Base-by-base conservation (phyloP, 2,797 vertebrate genomes). In the Gobio occitaniae region DNA sequence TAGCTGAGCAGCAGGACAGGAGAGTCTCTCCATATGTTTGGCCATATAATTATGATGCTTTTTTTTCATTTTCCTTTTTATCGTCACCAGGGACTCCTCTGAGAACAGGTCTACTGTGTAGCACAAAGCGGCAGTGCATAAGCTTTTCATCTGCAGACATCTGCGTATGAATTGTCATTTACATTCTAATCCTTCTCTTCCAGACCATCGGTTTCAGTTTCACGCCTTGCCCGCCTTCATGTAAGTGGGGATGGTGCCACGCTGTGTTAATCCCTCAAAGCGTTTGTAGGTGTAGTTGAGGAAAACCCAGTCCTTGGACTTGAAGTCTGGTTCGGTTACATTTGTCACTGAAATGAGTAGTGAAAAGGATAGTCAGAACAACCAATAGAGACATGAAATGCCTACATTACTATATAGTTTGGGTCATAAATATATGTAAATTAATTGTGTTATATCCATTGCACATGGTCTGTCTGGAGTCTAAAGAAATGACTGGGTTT, bases 281-380 rank as follows among this genome's bases (percentile, higher is more conserved):
- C 98, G 96, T 89, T 99, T 99, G 95, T 99, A 99, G 13, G 98
- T 99, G 82, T 99, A 99, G 94, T 99, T 99, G 90, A 99, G 97
- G 92, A 99, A 99, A 87, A 99, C 98, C 98, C 98, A 99, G 95
- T 99, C 98, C 96, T 99, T 99, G 80, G 97, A 98, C 92, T 99
- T 99, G 93, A 98, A 99, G 94, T 99, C 98, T 0, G 97, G 95
- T 91, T 99, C 98, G 0, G 97, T 97, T 6, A 96, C 91, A 71
- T 98, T 99, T 91, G 97, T 96, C 96, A 96, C 95, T 97, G 78
- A 63, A 93, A 92, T 12, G 54, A 47, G 76, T 69, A 29, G 48
- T n/a, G 56, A 84, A 10, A 2, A 76, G 38, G 25, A 70, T 10
- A 80, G 69, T 72, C 56, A 68, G 61, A 82, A 56, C 16, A 61